Evolutionary conservation across 2,113 vertebrate genomes (phyloP).

Genomic region (Synodontis membranacea): DNA sequence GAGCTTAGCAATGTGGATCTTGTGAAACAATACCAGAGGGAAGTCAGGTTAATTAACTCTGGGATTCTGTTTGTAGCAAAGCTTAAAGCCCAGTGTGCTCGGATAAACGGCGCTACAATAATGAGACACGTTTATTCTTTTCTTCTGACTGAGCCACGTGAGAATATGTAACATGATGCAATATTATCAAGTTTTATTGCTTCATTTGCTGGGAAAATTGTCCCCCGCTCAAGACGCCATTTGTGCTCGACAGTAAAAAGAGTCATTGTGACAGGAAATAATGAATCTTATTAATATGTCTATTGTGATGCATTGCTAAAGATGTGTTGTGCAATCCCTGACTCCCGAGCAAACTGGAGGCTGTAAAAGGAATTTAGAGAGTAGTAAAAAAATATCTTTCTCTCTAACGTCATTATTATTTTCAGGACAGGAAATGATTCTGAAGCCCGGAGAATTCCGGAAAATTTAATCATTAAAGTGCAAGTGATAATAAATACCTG

Average conservation of each 20-base stretch:
- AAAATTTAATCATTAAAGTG: not conserved
- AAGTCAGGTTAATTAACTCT: not conserved
- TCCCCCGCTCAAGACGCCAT: not conserved
- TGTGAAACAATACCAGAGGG: not conserved
- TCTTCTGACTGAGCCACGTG: not conserved
- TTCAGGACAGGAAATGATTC: not conserved
- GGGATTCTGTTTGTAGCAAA: not conserved
- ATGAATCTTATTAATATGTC: not conserved
- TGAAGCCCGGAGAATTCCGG: not conserved
- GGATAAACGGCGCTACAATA: not conserved
- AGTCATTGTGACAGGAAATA: not conserved
- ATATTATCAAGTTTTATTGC: not conserved
- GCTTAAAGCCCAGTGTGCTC: not conserved
- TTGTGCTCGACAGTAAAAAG: not conserved
- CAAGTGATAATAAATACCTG: not conserved
- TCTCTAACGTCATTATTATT: not conserved
- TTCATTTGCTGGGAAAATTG: not conserved
- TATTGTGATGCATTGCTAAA: not conserved
- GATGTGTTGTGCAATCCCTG: not conserved
- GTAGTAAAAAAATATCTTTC: not conserved
- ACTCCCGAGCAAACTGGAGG: too few species aligned
- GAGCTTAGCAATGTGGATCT: not conserved
- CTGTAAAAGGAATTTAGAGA: too few species aligned
- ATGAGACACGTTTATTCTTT: not conserved
- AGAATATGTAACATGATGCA: not conserved